These are phyloP conservation scores for Apaloderma vittatum DNA, from an alignment of 2,113 vertebrate species.

Conservation along the genomic window DNA sequence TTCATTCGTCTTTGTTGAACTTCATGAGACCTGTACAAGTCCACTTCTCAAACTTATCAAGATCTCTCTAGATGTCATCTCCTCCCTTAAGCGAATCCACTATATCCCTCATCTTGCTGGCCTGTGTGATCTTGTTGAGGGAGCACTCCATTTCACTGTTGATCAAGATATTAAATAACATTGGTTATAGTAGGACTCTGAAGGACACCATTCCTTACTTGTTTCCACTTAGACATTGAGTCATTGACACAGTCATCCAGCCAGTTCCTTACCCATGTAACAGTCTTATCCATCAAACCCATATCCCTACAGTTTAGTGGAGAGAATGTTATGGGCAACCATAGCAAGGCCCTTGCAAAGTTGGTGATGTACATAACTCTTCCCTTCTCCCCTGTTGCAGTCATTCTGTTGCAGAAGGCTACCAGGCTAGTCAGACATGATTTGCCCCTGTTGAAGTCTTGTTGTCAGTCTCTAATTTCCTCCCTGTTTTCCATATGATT, in stretches of 20 bases:
- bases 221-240: neutral
- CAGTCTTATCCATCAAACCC: neutral
- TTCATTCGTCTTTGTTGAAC: neutral
- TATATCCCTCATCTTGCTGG: accelerated
- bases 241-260: neutral
- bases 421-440: neutral
- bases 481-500: neutral
- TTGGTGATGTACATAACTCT: accelerated
- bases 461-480: neutral
- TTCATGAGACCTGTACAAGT: neutral
- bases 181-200: neutral
- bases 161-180: neutral
- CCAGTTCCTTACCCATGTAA: neutral
- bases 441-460: neutral
- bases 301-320: neutral
- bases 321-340: neutral
- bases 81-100: neutral
- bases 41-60: neutral
- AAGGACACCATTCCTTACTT: neutral
- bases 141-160: neutral
- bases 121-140: neutral
- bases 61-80: neutral
- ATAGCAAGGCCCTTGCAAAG: neutral
- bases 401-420: neutral
- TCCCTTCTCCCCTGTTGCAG: neutral